Conservation (phyloP, 92 coral and sea anemone species). For the Pocillopora grandis region DNA sequence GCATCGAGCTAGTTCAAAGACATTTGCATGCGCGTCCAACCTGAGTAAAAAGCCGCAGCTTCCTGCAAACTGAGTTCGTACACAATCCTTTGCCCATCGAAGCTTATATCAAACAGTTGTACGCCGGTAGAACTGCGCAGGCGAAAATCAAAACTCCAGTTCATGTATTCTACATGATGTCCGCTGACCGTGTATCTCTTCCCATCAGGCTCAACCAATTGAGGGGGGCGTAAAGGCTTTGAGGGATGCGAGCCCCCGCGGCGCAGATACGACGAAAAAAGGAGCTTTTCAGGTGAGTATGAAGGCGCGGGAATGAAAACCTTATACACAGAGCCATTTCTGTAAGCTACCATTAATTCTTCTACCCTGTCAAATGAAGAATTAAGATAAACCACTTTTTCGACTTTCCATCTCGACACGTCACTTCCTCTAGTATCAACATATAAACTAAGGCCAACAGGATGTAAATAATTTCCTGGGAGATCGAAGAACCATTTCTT, state of each 20-base stretch:
- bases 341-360: conserved; percentile 49
- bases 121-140: conserved; percentile 68
- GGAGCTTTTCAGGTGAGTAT: not conserved
- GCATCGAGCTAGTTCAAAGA: conserved; percentile 61
- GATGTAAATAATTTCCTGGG: conserved; percentile 52
- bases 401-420: conserved; percentile 53
- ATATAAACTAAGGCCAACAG: conserved; percentile 55
- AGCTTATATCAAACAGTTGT: conserved; percentile 71
- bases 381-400: conserved; percentile 61
- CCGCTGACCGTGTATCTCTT: conserved; percentile 70
- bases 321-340: conserved; percentile 32
- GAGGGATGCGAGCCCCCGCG: conserved; percentile 61
- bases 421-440: conserved; percentile 57
- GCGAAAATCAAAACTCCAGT: conserved; percentile 84
- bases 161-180: conserved; percentile 82
- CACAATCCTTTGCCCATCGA: conserved; percentile 55
- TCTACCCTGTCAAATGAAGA: conserved; percentile 59
- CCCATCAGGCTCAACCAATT: conserved; percentile 77
- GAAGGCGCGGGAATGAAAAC: not conserved
- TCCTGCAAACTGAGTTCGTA: conserved; percentile 81
- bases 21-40: conserved; percentile 66
- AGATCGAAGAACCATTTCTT: conserved; percentile 39
- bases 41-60: conserved; percentile 79
- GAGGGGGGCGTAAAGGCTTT: conserved; percentile 58
- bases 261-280: conserved; percentile 49